These are phyloP conservation scores for Penaeus vannamei DNA, from an alignment of 1,140 invertebrate species.

Conservation along the genomic window DNA sequence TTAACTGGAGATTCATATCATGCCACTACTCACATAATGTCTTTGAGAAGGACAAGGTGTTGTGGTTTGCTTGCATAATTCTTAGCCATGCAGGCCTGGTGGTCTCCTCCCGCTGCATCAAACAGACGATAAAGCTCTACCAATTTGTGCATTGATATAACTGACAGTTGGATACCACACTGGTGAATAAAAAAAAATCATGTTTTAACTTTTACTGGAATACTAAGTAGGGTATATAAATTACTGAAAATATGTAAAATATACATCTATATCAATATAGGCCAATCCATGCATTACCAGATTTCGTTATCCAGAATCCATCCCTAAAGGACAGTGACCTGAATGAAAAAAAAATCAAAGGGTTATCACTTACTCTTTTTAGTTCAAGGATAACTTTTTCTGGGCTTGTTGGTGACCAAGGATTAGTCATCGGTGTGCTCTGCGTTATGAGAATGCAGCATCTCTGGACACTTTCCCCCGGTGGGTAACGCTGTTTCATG, in stretches of 20 bases:
- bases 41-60: conserved; percentile 55
- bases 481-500: conserved; percentile 43
- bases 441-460: conserved; percentile 52
- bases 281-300: too few species aligned
- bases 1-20: too few species aligned
- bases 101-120: conserved; percentile 57
- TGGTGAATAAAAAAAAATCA: background rate
- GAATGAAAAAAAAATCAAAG: background rate
- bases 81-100: conserved; percentile 43
- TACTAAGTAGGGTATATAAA: background rate
- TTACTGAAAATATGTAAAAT: too few species aligned
- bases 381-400: conserved; percentile 54
- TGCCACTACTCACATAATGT: conserved; percentile 33
- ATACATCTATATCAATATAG: too few species aligned
- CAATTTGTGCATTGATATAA: conserved; percentile 52
- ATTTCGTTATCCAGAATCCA: background rate
- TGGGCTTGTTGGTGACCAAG: conserved; percentile 52
- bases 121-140: conserved; percentile 53
- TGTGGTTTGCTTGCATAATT: conserved; percentile 60
- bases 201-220: background rate
- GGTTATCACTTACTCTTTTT: conserved; percentile 36
- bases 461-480: conserved; percentile 38
- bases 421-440: conserved; percentile 58
- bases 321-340: background rate
- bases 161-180: conserved; percentile 48